Evolutionary conservation across 2,113 vertebrate genomes (phyloP).

Genomic region (Hoplias malabaricus): DNA sequence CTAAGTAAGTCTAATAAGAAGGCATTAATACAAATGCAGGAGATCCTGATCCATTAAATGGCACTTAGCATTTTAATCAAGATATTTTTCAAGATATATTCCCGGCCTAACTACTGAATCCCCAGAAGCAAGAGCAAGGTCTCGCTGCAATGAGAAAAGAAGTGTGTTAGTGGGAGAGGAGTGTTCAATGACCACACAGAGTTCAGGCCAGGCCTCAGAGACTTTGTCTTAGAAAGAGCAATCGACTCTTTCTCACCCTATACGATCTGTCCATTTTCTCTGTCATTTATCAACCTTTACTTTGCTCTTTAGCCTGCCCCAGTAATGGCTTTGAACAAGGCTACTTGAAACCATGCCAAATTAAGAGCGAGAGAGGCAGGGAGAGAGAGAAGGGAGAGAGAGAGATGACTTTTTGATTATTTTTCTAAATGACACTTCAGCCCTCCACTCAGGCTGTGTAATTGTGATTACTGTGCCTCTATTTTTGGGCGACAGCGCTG

Average conservation of each 20-base stretch:
- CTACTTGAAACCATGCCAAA: conserved; percentile 47
- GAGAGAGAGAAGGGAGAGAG: conserved; percentile 32
- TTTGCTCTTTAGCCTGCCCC: conserved; percentile 53
- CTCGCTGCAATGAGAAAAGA: neutral
- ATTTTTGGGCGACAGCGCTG: conserved; percentile 52
- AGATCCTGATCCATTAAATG: conserved; percentile 46
- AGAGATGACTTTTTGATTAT: conserved; percentile 57
- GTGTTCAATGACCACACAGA: conserved; percentile 21
- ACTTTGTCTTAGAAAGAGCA: conserved; percentile 33
- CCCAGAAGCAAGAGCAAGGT: conserved; percentile 1
- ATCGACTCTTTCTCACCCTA: conserved; percentile 46
- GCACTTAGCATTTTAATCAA: conserved; percentile 53
- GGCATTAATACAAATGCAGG: conserved; percentile 46
- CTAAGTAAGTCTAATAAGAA: conserved; percentile 51
- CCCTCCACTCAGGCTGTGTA: conserved; percentile 53
- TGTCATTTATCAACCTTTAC: conserved; percentile 56
- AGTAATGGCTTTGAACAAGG: conserved; percentile 51
- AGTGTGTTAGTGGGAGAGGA: neutral
- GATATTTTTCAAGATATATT: conserved; percentile 43
- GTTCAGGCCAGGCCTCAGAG: neutral
- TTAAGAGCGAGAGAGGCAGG: conserved; percentile 18
- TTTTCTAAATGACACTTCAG: conserved; percentile 64
- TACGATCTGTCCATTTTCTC: conserved; percentile 49
- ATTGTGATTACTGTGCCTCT: conserved; percentile 62
- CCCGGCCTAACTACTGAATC: conserved; percentile 26